A percentile compares a stretch with the other conserved stretches of the same genome.
Evolutionary conservation across 1,140 invertebrate genomes (phyloP).

Genomic region (Listronotus oregonensis): DNA sequence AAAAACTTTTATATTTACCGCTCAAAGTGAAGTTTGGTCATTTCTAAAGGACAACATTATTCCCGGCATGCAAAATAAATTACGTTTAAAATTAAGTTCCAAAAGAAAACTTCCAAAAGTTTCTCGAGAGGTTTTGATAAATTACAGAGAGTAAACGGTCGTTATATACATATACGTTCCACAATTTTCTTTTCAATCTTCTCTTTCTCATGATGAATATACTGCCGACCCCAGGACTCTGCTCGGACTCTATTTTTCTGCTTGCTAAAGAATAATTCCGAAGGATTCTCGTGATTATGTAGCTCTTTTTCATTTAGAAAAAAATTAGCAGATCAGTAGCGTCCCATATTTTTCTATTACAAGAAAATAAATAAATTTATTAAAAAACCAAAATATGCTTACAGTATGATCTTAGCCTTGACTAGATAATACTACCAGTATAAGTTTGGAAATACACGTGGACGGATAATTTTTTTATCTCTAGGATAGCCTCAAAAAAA

Average conservation of each 20-base stretch:
- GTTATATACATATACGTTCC: conserved; percentile 38
- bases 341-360: conserved; percentile 8
- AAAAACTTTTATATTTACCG: background rate
- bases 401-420: too few relatives aligned
- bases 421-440: too few relatives aligned
- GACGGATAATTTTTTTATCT: too few relatives aligned
- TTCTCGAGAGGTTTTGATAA: conserved; percentile 32
- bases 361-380: too few relatives aligned
- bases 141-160: conserved; percentile 35
- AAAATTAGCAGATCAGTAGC: conserved; percentile 22
- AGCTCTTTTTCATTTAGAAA: conserved; percentile 31
- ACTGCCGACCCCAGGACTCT: conserved; percentile 37
- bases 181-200: conserved; percentile 40
- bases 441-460: too few relatives aligned
- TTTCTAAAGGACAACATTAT: conserved; percentile 6
- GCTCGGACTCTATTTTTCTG: conserved; percentile 38
- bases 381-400: too few relatives aligned
- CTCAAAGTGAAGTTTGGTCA: too few relatives aligned
- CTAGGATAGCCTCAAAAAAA: too few relatives aligned
- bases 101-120: conserved; percentile 21
- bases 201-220: conserved; percentile 36
- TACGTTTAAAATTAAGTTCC: conserved; percentile 34
- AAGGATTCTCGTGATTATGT: conserved; percentile 27
- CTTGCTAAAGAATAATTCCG: conserved; percentile 30
- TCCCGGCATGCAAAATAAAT: conserved; percentile 27